Evolutionary conservation across 2,113 vertebrate genomes (phyloP).

Genomic region (Python bivittatus): DNA sequence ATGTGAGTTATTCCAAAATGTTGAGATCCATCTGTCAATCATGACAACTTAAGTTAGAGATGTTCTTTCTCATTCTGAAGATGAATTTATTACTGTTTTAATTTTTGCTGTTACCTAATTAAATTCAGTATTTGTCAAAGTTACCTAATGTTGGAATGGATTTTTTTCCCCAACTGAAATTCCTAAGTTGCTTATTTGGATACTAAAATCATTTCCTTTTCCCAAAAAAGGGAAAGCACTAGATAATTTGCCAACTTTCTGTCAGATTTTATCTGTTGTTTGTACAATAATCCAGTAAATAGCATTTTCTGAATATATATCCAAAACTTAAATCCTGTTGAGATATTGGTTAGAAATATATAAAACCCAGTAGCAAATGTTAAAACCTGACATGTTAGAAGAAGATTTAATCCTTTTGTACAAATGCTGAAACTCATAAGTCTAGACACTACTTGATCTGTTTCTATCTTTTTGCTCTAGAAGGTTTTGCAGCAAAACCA

Average conservation of each 20-base stretch:
- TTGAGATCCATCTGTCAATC: background rate
- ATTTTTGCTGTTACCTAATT: background rate
- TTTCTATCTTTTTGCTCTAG: background rate
- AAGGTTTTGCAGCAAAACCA: background rate
- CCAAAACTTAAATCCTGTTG: conserved; percentile 81
- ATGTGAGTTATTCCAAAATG: background rate
- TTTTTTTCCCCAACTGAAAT: conserved; percentile 38
- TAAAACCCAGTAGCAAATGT: conserved; percentile 63
- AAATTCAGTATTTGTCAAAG: conserved; percentile 29
- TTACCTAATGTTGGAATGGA: conserved; percentile 41
- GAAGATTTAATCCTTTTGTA: conserved; percentile 49
- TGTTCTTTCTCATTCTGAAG: background rate
- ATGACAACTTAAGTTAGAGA: background rate
- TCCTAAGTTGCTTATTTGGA: conserved; percentile 65
- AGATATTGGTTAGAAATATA: conserved; percentile 81
- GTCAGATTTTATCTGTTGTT: conserved; percentile 80
- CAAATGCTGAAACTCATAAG: conserved; percentile 55
- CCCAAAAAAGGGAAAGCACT: conserved; percentile 60
- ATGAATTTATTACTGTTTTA: background rate
- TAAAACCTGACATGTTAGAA: conserved; percentile 54
- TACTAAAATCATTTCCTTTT: conserved; percentile 65
- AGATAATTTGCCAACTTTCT: conserved; percentile 66
- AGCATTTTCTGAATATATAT: conserved; percentile 87
- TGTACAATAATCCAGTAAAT: conserved; percentile 84
- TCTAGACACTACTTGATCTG: background rate